A percentile compares a stretch with the other conserved stretches of the same genome.
Conservation (phyloP, 1,140 invertebrate species). For the Caenorhabditis briggsae region DNA sequence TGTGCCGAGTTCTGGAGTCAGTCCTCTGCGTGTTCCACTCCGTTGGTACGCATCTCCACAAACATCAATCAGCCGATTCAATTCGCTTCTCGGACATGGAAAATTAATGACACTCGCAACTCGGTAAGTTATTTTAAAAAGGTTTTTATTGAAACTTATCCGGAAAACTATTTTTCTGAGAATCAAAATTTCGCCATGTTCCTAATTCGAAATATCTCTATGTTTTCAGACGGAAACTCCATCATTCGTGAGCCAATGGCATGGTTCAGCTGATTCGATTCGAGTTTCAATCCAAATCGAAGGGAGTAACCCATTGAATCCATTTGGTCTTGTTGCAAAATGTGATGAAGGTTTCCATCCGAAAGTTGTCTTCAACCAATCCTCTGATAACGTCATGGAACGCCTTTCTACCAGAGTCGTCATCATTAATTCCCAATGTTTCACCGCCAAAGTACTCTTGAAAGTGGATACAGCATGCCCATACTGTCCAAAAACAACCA, state of each 20-base stretch:
- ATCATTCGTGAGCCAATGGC: slow-evolving; percentile 42
- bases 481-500: slow-evolving; percentile 34
- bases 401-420: slow-evolving; percentile 26
- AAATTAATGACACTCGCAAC: not conserved
- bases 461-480: slow-evolving; percentile 40
- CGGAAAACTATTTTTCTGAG: no score
- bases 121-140: not conserved
- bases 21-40: not conserved
- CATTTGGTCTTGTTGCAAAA: slow-evolving; percentile 39
- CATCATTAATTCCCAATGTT: slow-evolving; percentile 28
- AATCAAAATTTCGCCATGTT: no score
- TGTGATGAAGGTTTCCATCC: slow-evolving; percentile 27
- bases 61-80: slow-evolving; percentile 15
- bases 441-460: not conserved
- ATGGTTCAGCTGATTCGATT: slow-evolving; percentile 9
- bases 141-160: no score
- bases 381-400: not conserved
- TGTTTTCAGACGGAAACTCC: not conserved
- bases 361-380: slow-evolving; percentile 31
- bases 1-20: slow-evolving; percentile 30
- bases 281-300: slow-evolving; percentile 7
- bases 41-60: not conserved
- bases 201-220: no score
- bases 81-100: slow-evolving; percentile 28
- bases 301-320: slow-evolving; percentile 40